A percentile compares a stretch with the other conserved stretches of the same genome.
phyloP scores from a whole-genome alignment of 2,888 invertebrate genomes.

The Pherbina coryleti region DNA sequence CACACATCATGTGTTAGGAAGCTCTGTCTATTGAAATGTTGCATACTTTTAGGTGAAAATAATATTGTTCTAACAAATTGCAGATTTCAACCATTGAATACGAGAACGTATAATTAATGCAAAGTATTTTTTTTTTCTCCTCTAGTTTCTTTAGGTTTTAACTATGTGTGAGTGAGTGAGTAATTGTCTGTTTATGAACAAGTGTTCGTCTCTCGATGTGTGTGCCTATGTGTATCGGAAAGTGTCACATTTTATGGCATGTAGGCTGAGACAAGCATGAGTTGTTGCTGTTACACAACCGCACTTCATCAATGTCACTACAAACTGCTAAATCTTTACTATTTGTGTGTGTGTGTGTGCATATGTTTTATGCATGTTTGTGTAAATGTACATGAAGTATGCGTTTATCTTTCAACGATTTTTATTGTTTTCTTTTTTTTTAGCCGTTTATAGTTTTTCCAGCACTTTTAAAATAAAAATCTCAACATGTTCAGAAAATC shows the following conservation, averaged over 20 bases:
- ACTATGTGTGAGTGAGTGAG: background rate
- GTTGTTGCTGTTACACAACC: conserved; percentile 35
- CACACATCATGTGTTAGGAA: too few relatives aligned
- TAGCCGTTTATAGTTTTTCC: background rate
- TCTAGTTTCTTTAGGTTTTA: background rate
- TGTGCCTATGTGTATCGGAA: background rate
- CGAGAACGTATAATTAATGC: too few relatives aligned
- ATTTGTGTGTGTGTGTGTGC: too few relatives aligned
- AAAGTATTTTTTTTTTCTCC: background rate
- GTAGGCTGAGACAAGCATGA: background rate
- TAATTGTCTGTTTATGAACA: background rate
- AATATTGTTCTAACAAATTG: too few relatives aligned
- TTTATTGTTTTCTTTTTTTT: background rate
- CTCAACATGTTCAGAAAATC: background rate
- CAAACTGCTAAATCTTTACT: too few relatives aligned
- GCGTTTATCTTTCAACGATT: background rate
- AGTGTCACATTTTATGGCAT: background rate
- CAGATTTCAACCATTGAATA: too few relatives aligned
- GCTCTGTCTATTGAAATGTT: too few relatives aligned
- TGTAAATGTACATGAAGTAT: too few relatives aligned
- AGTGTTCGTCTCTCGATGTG: background rate
- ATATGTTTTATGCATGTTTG: background rate
- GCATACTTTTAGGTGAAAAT: too few relatives aligned
- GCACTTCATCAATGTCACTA: conserved; percentile 50
- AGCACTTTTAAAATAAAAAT: background rate